Evolutionary conservation across 2,113 vertebrate genomes (phyloP).

Genomic region (Benitochromis conjunctus): DNA sequence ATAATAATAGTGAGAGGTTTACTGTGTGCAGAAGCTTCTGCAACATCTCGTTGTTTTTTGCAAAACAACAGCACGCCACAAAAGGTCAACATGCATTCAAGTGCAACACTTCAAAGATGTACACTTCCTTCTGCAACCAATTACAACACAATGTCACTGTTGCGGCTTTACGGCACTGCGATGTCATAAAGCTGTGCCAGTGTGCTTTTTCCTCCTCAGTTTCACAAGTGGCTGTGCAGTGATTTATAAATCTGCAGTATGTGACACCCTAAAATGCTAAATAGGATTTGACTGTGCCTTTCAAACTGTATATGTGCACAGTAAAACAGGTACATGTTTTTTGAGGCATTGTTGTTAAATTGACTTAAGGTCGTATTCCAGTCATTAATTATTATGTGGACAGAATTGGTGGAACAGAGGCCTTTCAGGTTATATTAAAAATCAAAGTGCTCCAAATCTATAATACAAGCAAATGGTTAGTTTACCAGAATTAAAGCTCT

Average conservation of each 20-base stretch:
- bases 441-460: neutral
- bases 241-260: neutral
- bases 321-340: neutral
- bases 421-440: neutral
- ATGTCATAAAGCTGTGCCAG: neutral
- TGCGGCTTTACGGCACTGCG: neutral
- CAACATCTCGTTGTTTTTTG: neutral
- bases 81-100: slow-evolving; percentile 4
- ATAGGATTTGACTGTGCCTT: neutral
- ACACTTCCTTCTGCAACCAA: neutral
- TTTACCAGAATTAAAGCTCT: neutral
- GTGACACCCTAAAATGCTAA: neutral
- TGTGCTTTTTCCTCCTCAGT: neutral
- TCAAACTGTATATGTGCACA: neutral
- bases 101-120: neutral
- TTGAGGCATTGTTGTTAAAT: neutral
- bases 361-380: neutral
- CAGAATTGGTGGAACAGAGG: neutral
- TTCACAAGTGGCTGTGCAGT: neutral
- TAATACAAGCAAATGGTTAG: neutral
- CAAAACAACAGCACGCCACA: neutral
- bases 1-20: neutral
- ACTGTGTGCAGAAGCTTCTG: neutral
- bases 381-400: neutral
- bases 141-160: neutral